Conservation (phyloP, 2,888 invertebrate genomes). For the Pseudococcus longispinus region DNA sequence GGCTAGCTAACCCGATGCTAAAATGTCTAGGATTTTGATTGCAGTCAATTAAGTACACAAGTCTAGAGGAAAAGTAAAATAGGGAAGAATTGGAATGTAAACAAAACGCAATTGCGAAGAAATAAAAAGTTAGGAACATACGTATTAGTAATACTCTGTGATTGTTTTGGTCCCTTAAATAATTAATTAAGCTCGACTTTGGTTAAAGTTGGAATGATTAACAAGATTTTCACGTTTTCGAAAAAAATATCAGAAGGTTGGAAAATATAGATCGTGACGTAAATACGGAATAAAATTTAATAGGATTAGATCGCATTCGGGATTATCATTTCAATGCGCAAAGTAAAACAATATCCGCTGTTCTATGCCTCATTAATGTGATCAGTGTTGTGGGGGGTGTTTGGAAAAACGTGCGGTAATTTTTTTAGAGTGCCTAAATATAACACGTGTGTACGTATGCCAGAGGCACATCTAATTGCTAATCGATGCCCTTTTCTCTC, state of each 20-base stretch:
- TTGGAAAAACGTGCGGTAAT: neutral
- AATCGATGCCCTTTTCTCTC: slow-evolving; percentile 75
- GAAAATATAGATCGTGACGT: no score
- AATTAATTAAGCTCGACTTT: neutral
- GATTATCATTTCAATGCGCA: neutral
- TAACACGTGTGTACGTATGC: neutral
- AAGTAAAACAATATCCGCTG: neutral
- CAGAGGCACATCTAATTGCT: slow-evolving; percentile 59
- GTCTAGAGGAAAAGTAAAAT: neutral
- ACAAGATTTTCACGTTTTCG: neutral
- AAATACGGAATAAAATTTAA: no score
- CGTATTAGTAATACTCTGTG: neutral
- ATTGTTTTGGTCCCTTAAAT: neutral
- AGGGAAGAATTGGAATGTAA: neutral
- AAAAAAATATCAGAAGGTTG: neutral
- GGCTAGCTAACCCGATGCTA: neutral
- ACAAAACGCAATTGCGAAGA: neutral
- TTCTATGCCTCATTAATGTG: neutral
- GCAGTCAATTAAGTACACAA: neutral
- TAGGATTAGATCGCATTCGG: neutral
- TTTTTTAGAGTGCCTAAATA: neutral
- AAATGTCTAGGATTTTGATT: neutral
- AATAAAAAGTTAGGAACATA: neutral
- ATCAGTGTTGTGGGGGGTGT: neutral
- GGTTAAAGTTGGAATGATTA: neutral